Conservation (phyloP, 2,888 invertebrate species). For the Plusia festucae region DNA sequence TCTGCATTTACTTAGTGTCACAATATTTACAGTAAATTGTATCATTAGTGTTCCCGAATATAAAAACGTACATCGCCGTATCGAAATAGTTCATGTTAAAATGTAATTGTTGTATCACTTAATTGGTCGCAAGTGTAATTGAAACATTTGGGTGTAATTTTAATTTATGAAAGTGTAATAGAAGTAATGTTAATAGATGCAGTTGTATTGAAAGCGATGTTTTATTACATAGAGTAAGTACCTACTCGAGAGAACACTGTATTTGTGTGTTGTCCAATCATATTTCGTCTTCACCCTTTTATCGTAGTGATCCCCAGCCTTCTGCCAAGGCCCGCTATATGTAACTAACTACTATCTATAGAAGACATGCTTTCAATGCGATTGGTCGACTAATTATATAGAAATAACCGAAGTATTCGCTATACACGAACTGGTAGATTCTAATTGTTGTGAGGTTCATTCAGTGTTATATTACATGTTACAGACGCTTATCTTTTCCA, state of each 20-base stretch:
- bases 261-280: conserved; percentile 11
- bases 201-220: conserved; percentile 38
- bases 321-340: background rate
- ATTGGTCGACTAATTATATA: conserved; percentile 32
- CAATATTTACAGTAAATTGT: conserved; percentile 55
- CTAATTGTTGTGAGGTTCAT: conserved; percentile 73
- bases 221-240: conserved; percentile 11
- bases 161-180: conserved; percentile 44
- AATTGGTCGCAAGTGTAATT: conserved; percentile 59
- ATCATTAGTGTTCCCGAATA: conserved; percentile 27
- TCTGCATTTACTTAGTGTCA: conserved; percentile 78
- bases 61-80: conserved; percentile 37
- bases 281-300: conserved; percentile 1
- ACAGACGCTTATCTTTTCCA: conserved; percentile 53
- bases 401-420: conserved; percentile 55
- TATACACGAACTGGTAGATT: conserved; percentile 66
- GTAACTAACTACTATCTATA: conserved; percentile 22
- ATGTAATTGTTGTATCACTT: conserved; percentile 53
- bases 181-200: conserved; percentile 35
- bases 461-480: conserved; percentile 67
- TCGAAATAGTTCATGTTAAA: conserved; percentile 52
- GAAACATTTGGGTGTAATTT: conserved; percentile 38
- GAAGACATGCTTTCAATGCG: conserved; percentile 36
- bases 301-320: background rate
- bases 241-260: conserved; percentile 10